Conservation (phyloP, 1,140 invertebrate genomes). For the Limonius californicus region DNA sequence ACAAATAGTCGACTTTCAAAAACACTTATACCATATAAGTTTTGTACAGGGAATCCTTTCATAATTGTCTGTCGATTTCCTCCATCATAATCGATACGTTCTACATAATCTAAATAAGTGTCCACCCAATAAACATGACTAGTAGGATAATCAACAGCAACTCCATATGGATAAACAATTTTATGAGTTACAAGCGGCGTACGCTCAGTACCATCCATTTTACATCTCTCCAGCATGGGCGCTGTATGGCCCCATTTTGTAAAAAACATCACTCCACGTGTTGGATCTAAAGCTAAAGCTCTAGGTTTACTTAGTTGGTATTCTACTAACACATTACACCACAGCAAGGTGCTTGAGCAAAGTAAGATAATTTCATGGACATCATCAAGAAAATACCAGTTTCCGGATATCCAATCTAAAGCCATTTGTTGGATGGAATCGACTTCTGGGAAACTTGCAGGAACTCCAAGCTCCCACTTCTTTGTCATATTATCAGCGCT, state of each 20-base stretch:
- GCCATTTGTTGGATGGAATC: conserved; percentile 65
- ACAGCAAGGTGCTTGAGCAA: conserved; percentile 59
- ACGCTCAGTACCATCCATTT: conserved; percentile 58
- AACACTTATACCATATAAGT: conserved; percentile 65
- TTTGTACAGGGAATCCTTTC: conserved; percentile 58
- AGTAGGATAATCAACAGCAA: conserved; percentile 69
- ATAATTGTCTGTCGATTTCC: conserved; percentile 60
- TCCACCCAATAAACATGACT: conserved; percentile 76
- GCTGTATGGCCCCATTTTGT: conserved; percentile 66
- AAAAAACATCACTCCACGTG: conserved; percentile 72
- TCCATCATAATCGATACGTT: conserved; percentile 68
- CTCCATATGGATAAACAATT: conserved; percentile 70
- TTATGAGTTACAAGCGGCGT: conserved; percentile 55
- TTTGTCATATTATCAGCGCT: conserved; percentile 57
- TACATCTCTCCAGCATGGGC: conserved; percentile 59
- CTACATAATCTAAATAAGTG: conserved; percentile 70
- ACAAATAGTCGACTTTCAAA: conserved; percentile 67
- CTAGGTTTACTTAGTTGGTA: conserved; percentile 67
- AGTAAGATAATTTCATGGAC: conserved; percentile 66
- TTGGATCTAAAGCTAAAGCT: conserved; percentile 78
- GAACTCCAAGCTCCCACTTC: conserved; percentile 55
- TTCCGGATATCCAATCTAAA: conserved; percentile 80
- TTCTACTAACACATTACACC: conserved; percentile 66
- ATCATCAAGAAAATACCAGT: conserved; percentile 83
- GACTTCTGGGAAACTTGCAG: conserved; percentile 55